A percentile compares a stretch with the other conserved stretches of the same genome.
Conservation (phyloP, 2,797 vertebrate species). For the Lagorchestes hirsutus region DNA sequence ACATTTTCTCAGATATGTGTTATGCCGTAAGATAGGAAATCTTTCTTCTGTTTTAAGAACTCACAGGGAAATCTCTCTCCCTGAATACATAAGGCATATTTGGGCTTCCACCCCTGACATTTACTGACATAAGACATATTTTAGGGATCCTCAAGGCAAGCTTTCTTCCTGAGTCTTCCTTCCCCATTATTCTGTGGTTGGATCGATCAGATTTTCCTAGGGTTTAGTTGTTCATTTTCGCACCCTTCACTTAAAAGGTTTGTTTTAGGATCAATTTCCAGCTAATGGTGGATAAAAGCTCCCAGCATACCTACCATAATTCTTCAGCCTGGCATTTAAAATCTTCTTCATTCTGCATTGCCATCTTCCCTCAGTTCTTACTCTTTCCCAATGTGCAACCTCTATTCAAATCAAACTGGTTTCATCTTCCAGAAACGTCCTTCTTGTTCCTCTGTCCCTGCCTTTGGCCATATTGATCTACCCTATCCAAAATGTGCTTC, state of each 20-base stretch:
- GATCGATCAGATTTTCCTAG: background rate
- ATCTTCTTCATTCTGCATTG: background rate
- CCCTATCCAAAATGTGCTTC: background rate
- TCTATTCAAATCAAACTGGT: background rate
- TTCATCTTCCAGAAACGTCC: background rate
- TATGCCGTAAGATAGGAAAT: background rate
- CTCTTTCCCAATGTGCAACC: background rate
- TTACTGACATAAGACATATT: background rate
- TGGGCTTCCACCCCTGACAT: background rate
- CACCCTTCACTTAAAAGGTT: background rate
- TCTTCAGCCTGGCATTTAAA: background rate
- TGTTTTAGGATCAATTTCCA: conserved; percentile 8
- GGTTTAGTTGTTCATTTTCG: background rate
- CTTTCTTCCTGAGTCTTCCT: background rate
- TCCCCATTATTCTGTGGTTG: background rate
- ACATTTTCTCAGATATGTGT: background rate
- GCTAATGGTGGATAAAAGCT: conserved; percentile 3
- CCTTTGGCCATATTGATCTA: background rate
- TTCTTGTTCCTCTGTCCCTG: background rate
- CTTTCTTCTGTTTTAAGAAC: background rate
- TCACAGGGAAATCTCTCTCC: background rate
- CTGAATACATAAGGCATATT: background rate
- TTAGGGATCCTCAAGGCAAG: background rate
- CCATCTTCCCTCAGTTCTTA: background rate
- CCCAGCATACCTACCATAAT: background rate